phyloP scores from a whole-genome alignment of 2,113 vertebrate species.

The Trogon melanurus region DNA sequence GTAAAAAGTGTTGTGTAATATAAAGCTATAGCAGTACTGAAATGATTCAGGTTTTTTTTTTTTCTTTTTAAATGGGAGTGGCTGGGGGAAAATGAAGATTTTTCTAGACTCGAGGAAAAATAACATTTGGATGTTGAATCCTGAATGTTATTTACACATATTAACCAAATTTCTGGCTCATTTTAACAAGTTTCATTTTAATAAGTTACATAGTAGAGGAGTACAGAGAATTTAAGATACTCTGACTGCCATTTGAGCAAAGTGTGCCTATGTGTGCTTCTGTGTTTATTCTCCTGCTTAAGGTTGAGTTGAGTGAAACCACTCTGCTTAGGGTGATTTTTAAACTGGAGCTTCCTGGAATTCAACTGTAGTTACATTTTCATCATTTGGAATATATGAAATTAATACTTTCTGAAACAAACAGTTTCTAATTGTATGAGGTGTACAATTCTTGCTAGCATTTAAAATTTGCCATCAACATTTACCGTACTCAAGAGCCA shows the following conservation, averaged over 20 bases:
- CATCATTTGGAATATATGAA: neutral
- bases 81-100: neutral
- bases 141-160: neutral
- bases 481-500: neutral
- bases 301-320: neutral
- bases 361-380: neutral
- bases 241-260: neutral
- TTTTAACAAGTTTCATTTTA: neutral
- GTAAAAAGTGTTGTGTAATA: constrained; percentile 68
- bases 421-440: neutral
- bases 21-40: neutral
- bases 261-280: neutral
- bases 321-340: neutral
- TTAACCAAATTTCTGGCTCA: neutral
- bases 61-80: neutral
- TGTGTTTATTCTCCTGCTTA: neutral
- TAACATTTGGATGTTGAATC: neutral
- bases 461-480: neutral
- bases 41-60: neutral
- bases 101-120: neutral
- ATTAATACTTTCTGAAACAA: neutral
- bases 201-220: neutral
- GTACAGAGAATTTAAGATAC: neutral
- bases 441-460: neutral
- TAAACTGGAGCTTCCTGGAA: neutral